Evolutionary conservation across 2,888 invertebrate species (phyloP), one percentile per base, ranked within the genome.

Genomic region (Ophion slaviceki): DNA sequence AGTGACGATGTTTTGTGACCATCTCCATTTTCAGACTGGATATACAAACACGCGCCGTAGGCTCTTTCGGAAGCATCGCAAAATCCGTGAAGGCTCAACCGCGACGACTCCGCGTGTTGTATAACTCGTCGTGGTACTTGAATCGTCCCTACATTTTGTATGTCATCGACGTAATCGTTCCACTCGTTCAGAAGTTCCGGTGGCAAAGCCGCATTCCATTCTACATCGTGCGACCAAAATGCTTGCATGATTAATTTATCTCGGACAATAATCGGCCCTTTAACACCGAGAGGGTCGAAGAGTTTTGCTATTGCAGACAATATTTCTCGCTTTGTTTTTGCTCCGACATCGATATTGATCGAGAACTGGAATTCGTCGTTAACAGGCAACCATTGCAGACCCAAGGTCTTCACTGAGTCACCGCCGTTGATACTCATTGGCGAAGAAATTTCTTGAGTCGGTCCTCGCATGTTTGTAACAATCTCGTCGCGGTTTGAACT

Each of bases 21-120:
- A 0, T 80, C 70, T 57, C 14, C 28, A 70, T 75, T n/a, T 11
- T 68, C 62, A 8, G 40, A 47, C 64, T 70, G 75, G 20, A 81
- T 53, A 36, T 84, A 76, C 5, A 84, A 14, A 64, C 80, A 71
- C 24, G 76, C 80, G 1, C 76, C 64, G 14, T 80, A 84, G 10
- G 71, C 76, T 14, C 11, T 62, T 68, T 84, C 76, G 2, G 80
- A 84, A 17, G 71, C 84, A 8, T 80, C 76, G 70, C 84, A 80
- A 70, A 80, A 84, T 62, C 84, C 70, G 57, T 80, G 76, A 10
- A 84, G 72, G 2, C 8, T n/a, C n/a, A 67, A 40, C 1, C 67
- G 67, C 2, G n/a, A 5, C 2, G 67, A 20, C 8, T 17, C 8
- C 40, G 36, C 40, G n/a, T 20, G 7, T 10, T 17, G n/a, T 1